Conservation (phyloP, 1,140 invertebrate species). For the Drosophila kikkawai region DNA sequence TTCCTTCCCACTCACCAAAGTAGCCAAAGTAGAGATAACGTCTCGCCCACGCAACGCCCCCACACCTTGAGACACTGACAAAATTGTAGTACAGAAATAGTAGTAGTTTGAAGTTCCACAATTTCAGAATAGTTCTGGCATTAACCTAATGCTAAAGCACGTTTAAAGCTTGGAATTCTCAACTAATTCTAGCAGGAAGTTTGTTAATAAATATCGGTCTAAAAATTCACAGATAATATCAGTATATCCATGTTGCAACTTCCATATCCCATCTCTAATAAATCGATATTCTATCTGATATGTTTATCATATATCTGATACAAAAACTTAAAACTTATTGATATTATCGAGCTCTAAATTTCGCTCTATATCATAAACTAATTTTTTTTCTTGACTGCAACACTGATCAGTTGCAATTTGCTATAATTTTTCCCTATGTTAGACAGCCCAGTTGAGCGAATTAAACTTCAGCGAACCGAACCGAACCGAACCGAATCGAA, state of each 20-base stretch:
- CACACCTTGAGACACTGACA: slow-evolving; percentile 3
- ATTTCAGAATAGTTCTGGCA: not conserved
- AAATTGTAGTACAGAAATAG: not conserved
- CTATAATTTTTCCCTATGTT: not conserved
- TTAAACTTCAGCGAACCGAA: slow-evolving; percentile 3
- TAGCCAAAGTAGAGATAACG: slow-evolving; percentile 11
- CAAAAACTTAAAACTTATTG: too few species aligned
- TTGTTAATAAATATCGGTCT: too few species aligned
- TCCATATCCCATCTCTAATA: too few species aligned
- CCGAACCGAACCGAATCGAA: slow-evolving; percentile 7
- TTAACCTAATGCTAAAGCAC: not conserved
- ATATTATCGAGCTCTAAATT: too few species aligned
- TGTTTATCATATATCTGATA: too few species aligned
- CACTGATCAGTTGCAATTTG: not conserved
- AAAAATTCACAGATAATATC: too few species aligned
- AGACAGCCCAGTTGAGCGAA: not conserved
- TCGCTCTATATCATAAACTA: too few species aligned
- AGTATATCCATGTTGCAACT: too few species aligned
- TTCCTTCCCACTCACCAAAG: slow-evolving; percentile 41
- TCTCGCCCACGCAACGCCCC: slow-evolving; percentile 31
- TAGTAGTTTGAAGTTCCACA: not conserved
- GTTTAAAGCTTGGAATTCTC: too few species aligned
- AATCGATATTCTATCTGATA: too few species aligned
- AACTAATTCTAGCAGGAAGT: too few species aligned
- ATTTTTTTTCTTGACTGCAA: too few species aligned